Evolutionary conservation across 2,113 vertebrate genomes (phyloP), one percentile per base, ranked within the genome.

Genomic region (Psammodynastes pulverulentus): DNA sequence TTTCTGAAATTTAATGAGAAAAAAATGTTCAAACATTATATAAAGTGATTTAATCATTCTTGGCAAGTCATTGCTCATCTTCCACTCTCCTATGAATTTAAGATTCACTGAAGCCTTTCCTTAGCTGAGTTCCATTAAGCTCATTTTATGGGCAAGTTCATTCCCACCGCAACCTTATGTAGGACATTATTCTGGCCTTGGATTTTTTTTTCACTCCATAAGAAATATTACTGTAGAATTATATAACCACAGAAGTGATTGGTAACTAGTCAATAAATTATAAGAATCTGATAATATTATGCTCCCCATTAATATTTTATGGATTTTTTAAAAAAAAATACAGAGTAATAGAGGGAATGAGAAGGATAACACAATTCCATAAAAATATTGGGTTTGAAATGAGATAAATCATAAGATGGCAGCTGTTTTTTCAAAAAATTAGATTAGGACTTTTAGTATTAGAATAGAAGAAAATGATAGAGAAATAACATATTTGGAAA

Each of bases 101-200:
- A 52, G 90, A 96, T 86, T 92, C 94, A 91, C 54, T 94, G 96
- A 95, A 96, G 95, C 96, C 93, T 91, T 94, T 15, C 91, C 52
- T 93, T 54, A 0, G 0, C 95, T 94, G 94, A 95, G 79, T 95
- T 96, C 94, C 91, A 96, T 94, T 94, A 94, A 97, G 92, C 9
- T 17, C 90, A 51, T 94, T 94, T 93, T 91, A 90, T 93, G 53
- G 89, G 95, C 92, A 93, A 94, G 91, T 85, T 91, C 56, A 92
- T 56, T 96, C 96, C 95, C 95, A 93, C 10, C 46, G 87, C 91
- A 96, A 92, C 91, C 93, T 91, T 93, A 94, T 95, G 91, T 26
- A 94, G 24, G 93, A 95, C 91, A 93, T 91, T 94, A 67, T 95
- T 95, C 91, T 93, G 45, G 54, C 90, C 19, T 1, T 86, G 87